Percentiles rank a stretch among this genome's conserved stretches.
These are phyloP conservation scores for Melanerpes aurifrons DNA, from an alignment of 2,113 vertebrate species.

Conservation along the genomic window DNA sequence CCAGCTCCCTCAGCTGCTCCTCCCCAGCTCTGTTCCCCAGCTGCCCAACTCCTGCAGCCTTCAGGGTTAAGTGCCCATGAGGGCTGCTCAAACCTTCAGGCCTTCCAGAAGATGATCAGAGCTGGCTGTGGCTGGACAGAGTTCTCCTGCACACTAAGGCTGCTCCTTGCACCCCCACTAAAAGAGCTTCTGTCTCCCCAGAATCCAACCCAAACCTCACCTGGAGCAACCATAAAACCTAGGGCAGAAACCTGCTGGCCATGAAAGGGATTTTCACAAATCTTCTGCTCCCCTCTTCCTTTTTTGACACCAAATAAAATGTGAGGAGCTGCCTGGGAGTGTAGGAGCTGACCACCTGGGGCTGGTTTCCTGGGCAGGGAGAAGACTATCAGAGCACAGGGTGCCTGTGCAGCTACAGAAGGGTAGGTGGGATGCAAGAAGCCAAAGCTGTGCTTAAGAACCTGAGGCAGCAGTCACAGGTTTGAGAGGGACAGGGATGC, in stretches of 20 bases:
- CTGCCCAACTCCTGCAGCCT: not conserved
- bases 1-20: too few relatives aligned
- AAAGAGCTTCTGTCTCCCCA: too few relatives aligned
- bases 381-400: not conserved
- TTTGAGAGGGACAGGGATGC: not conserved
- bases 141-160: not conserved
- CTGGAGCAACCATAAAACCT: too few relatives aligned
- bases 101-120: not conserved
- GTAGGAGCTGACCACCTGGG: not conserved
- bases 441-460: not conserved
- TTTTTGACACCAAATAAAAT: not conserved
- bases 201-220: too few relatives aligned
- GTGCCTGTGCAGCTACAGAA: not conserved
- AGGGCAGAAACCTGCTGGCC: not conserved
- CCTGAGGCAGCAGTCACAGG: not conserved
- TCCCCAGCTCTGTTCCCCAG: too few relatives aligned
- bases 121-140: not conserved
- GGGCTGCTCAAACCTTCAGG: not conserved
- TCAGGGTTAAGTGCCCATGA: fast-evolving
- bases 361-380: not conserved
- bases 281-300: not conserved
- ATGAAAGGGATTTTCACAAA: not conserved
- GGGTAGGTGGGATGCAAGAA: not conserved
- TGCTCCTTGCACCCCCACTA: too few relatives aligned
- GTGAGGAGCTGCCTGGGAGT: not conserved